Base-by-base conservation (phyloP, 1,140 invertebrate species). In the Drosophila sturtevanti region DNA sequence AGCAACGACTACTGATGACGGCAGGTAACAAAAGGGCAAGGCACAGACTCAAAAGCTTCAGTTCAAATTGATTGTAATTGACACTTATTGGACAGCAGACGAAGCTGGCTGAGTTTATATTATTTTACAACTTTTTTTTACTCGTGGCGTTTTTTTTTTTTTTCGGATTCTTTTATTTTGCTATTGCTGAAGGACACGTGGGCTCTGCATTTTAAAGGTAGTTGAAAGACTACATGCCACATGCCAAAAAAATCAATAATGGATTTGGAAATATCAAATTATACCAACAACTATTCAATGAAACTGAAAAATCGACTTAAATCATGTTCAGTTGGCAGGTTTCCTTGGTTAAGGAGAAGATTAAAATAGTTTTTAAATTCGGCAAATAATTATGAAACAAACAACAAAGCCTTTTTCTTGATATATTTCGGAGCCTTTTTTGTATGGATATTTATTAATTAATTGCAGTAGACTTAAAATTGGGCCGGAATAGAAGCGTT, bases 81-180 rank as follows among this genome's bases (percentile, higher is more conserved):
- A 81, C 79, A 79, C 69, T 79, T 81, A 79, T 81, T 68, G 77
- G 72, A 78, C 78, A 78, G 75, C 68, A 78, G 78, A 81, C 64
- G 44, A 68, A 14, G 59, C 72, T 38, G 60, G 27, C 60, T 60
- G 27, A 34, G 37, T 21, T 48, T 48, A 48, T 48, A 48, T 48
- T 48, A 48, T 35, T 35, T 58, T 35, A 14, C 37, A 61, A 44
- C 37, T 27, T 24, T 18, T 22, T 38, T 41, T 11, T 2, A 9
- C n/a, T n/a, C n/a, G n/a, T n/a, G n/a, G n/a, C n/a, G n/a, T 4
- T 5, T 27, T 16, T 27, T 61, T 18, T 4, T 24, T 34, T 11
- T 12, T n/a, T n/a, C n/a, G n/a, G n/a, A n/a, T n/a, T 35, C 31
- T 12, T 58, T 34, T 35, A 18, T 58, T 58, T 58, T 37, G 22